phyloP scores from a whole-genome alignment of 2,797 vertebrate species.

The Triplophysa yarkandensis region DNA sequence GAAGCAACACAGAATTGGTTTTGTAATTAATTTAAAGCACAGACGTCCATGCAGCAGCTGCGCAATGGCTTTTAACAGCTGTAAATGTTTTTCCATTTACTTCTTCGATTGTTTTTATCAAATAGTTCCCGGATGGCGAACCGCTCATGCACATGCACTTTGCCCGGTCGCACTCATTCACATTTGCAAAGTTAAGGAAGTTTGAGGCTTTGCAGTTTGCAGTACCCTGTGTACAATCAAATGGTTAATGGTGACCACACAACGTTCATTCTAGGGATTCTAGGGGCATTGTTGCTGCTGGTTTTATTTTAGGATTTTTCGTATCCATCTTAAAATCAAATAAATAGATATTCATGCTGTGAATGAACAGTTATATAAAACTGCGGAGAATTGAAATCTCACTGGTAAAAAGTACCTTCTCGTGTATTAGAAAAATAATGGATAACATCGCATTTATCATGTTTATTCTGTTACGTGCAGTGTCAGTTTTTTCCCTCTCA shows the following conservation, averaged over 20 bases:
- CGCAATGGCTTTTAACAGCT: slow-evolving; percentile 20
- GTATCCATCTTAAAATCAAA: background rate
- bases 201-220: slow-evolving; percentile 2
- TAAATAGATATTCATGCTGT: background rate
- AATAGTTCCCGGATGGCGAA: slow-evolving; percentile 7
- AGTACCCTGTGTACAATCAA: background rate
- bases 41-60: slow-evolving; percentile 26
- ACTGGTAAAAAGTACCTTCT: background rate
- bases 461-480: background rate
- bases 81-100: slow-evolving; percentile 15
- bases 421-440: background rate
- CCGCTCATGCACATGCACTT: background rate
- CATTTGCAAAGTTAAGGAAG: background rate
- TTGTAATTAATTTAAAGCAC: slow-evolving; percentile 27
- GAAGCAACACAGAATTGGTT: slow-evolving; percentile 25
- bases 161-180: background rate
- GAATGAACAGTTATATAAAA: background rate
- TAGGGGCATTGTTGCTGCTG: background rate
- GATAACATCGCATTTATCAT: background rate
- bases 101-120: slow-evolving; percentile 30
- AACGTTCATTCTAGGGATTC: background rate
- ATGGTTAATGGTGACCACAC: background rate
- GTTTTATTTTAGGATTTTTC: background rate
- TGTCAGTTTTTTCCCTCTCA: slow-evolving; percentile 1
- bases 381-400: background rate